Base-by-base conservation (phyloP, 2,888 invertebrate genomes). In the Anthrax anthrax region DNA sequence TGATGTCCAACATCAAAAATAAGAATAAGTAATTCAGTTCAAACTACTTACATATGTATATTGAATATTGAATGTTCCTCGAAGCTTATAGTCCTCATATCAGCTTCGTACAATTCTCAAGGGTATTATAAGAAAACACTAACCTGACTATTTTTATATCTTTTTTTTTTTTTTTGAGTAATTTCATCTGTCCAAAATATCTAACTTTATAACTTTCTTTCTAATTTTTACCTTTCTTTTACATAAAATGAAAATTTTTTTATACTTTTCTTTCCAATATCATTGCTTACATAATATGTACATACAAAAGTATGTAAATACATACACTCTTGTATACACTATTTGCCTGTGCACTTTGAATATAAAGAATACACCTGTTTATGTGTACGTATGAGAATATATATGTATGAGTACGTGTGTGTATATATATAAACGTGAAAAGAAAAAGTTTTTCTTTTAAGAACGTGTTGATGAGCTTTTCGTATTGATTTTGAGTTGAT, bases 401-500 rank as follows among this genome's bases (percentile, higher is more conserved):
- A 23, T 4, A 8, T 8, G 8, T 23, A 23, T 8, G 8, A 23
- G 8, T 23, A 23, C 23, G 23, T 32, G 29, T 12, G 13, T 32
- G 12, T 32, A 32, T 29, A 41, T 12, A 32, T 9, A 12, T 32
- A 12, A 12, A 32, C 42, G 12, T 12, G 13, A 37, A 37, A 46
- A 29, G 37, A 41, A 46, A 46, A 46, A 46, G 37, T 46, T 46
- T 46, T 46, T 46, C 46, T 46, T 50, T 52, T 54, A 50, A 54
- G 53, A 51, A 53, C 55, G 55, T 57, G 56, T 54, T 58, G 58
- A 57, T 57, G 57, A 55, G 57, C 55, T 56, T 52, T 57, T 50
- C 55, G 59, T 64, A 64, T 64, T 64, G 64, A 64, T 64, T 57
- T 56, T 55, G 52, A 55, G 58, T 58, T 57, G 56, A 58, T 59